Conservation (phyloP, 2,797 vertebrate species). For the Borostomias antarcticus region DNA sequence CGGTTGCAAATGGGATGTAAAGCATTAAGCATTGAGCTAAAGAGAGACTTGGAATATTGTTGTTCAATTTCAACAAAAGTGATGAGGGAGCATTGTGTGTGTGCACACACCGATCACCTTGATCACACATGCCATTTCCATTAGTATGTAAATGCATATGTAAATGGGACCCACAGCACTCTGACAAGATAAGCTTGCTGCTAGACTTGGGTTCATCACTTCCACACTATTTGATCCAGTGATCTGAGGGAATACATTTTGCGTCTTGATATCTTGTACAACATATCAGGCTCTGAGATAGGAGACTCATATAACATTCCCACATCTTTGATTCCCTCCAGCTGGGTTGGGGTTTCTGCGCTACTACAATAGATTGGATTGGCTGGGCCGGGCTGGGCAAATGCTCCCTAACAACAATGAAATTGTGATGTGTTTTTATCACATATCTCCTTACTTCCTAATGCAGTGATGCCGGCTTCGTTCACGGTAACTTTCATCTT, state of each 20-base stretch:
- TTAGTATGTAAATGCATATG: constrained; percentile 76
- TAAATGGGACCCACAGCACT: constrained; percentile 63
- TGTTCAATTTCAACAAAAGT: constrained; percentile 61
- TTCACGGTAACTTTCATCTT: constrained; percentile 67
- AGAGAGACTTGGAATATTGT: constrained; percentile 50
- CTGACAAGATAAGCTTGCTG: constrained; percentile 51
- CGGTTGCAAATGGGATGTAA: constrained; percentile 39
- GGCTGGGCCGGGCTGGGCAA: constrained; percentile 54
- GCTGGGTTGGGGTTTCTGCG: constrained; percentile 49
- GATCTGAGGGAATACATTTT: constrained; percentile 50
- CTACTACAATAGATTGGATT: constrained; percentile 54
- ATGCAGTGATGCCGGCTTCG: constrained; percentile 56
- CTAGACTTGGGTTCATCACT: constrained; percentile 60
- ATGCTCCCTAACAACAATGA: constrained; percentile 67
- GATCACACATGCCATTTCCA: constrained; percentile 65
- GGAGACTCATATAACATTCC: constrained; percentile 49
- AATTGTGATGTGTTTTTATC: constrained; percentile 68
- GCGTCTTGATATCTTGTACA: constrained; percentile 59
- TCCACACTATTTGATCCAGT: constrained; percentile 60
- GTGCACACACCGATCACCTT: constrained; percentile 61
- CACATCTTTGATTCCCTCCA: constrained; percentile 50
- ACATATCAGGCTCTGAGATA: constrained; percentile 47
- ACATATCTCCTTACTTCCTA: constrained; percentile 63
- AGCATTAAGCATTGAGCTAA: constrained; percentile 31
- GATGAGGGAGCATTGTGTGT: constrained; percentile 67